Evolutionary conservation across 37 sponge, comb jelly and placozoan species (phyloP).

Genomic region (Cliona cf. orientalis): DNA sequence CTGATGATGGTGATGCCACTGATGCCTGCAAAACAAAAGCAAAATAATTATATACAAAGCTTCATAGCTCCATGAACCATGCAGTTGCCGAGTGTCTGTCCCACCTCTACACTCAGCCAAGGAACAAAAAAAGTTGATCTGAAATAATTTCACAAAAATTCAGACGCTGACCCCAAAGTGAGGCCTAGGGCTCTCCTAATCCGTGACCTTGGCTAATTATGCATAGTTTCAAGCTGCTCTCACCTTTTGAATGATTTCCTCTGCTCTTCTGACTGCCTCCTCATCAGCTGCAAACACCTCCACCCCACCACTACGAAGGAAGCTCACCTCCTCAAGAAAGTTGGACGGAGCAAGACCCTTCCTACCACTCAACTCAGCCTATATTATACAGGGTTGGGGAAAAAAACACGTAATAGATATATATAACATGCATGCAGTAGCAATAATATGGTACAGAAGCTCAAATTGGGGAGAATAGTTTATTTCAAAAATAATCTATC

Average conservation of each 20-base stretch:
- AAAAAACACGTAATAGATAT: not conserved
- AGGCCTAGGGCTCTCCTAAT: too few species aligned
- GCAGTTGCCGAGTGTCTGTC: too few species aligned
- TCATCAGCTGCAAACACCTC: constrained; percentile 51
- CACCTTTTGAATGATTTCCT: constrained; percentile 16
- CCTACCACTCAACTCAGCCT: constrained; percentile 64
- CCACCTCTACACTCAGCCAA: too few species aligned
- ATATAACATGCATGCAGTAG: not conserved
- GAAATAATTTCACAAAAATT: too few species aligned
- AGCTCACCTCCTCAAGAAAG: constrained; percentile 35
- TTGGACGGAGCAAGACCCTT: constrained; percentile 47
- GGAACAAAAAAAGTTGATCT: too few species aligned
- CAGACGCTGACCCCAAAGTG: too few species aligned
- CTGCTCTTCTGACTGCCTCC: constrained; percentile 12
- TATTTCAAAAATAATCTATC: not conserved
- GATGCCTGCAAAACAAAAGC: too few species aligned
- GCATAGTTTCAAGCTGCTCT: too few species aligned
- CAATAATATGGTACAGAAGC: not conserved
- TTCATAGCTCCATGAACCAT: too few species aligned
- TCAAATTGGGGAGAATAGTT: not conserved
- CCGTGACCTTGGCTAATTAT: too few species aligned
- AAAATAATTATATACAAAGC: too few species aligned
- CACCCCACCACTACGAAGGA: constrained; percentile 11
- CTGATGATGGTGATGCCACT: too few species aligned
- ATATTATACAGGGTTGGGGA: not conserved